Percentiles rank a stretch among this genome's conserved stretches.
Evolutionary conservation across 2,888 invertebrate species (phyloP).

Genomic region (Nomada goodeniana): DNA sequence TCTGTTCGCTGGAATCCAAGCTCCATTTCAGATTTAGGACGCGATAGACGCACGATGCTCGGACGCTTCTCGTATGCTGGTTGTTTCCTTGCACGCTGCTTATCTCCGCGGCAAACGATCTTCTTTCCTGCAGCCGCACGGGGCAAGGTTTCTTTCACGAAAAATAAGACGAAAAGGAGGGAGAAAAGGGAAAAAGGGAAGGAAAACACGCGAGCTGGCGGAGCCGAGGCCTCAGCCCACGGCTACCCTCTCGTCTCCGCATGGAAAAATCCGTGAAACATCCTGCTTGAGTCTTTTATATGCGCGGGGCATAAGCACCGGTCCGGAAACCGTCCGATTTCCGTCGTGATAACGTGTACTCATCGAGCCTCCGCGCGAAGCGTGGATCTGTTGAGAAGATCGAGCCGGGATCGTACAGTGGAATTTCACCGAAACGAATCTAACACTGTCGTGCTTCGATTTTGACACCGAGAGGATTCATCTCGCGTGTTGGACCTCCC

Average conservation of each 20-base stretch:
- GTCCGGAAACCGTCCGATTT: constrained; percentile 52
- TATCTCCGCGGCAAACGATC: constrained; percentile 62
- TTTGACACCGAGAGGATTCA: too few species aligned
- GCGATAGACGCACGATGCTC: constrained; percentile 63
- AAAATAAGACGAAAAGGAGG: background rate
- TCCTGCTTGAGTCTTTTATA: constrained; percentile 53
- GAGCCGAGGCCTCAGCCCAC: constrained; percentile 21
- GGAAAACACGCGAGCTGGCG: background rate
- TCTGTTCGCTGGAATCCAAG: constrained; percentile 47
- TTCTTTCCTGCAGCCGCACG: constrained; percentile 12
- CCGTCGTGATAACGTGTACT: constrained; percentile 61
- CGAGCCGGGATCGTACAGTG: background rate
- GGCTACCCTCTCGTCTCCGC: constrained; percentile 36
- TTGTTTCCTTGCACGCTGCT: constrained; percentile 59
- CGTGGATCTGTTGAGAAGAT: background rate
- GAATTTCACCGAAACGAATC: background rate
- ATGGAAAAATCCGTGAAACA: constrained; percentile 59
- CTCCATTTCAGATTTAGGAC: constrained; percentile 72
- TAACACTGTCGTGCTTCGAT: background rate
- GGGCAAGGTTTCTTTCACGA: background rate
- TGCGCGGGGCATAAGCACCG: constrained; percentile 22
- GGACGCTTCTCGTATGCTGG: constrained; percentile 39
- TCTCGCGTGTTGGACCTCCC: too few species aligned
- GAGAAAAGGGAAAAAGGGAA: background rate
- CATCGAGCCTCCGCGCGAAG: constrained; percentile 13